A percentile compares a stretch with the other conserved stretches of the same genome.
These are phyloP conservation scores for Andrena cerasifolii DNA, from an alignment of 1,140 invertebrate species.

Conservation along the genomic window DNA sequence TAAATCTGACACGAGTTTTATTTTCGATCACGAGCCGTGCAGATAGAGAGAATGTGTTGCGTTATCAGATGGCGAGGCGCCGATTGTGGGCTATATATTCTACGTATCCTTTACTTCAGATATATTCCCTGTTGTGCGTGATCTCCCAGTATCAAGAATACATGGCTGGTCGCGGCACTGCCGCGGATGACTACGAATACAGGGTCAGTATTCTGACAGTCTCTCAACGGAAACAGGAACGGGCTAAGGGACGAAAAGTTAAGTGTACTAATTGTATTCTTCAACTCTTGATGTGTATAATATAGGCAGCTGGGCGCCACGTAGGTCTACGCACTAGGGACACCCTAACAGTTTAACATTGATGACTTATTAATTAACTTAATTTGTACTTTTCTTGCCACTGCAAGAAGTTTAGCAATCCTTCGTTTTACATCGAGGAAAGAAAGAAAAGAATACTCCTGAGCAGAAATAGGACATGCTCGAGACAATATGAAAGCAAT, in stretches of 20 bases:
- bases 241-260: slow-evolving; percentile 56
- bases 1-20: too few species aligned
- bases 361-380: too few species aligned
- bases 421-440: too few species aligned
- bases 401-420: too few species aligned
- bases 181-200: slow-evolving; percentile 83
- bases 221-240: slow-evolving; percentile 41
- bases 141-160: slow-evolving; percentile 92
- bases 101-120: slow-evolving; percentile 82
- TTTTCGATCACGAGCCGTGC: neutral
- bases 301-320: too few species aligned
- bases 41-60: slow-evolving; percentile 30
- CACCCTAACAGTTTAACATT: too few species aligned
- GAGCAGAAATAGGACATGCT: too few species aligned
- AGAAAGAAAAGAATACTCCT: too few species aligned
- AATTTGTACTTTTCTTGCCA: too few species aligned
- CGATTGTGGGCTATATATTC: neutral
- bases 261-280: slow-evolving; percentile 53
- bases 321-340: too few species aligned
- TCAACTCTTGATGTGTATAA: neutral
- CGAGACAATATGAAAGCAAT: too few species aligned
- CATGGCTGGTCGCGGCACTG: slow-evolving; percentile 87
- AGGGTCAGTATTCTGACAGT: slow-evolving; percentile 75
- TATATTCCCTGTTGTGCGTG: slow-evolving; percentile 90
- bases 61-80: neutral